phyloP scores from a whole-genome alignment of 2,797 vertebrate species.

The Delichon dasypus region DNA sequence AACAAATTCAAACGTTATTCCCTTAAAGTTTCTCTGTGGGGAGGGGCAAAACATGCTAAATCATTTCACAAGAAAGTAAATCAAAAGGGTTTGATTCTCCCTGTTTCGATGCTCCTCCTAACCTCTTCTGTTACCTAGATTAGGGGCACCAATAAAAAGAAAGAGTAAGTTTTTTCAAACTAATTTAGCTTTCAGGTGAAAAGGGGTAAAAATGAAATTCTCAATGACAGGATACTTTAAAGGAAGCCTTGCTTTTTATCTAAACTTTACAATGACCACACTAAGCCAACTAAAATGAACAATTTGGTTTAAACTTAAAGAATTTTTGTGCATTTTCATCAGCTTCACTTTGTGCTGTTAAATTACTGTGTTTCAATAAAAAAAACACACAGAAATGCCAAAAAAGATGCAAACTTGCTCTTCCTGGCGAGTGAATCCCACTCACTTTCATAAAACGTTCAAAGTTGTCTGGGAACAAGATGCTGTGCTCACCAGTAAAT shows the following conservation, averaged over 20 bases:
- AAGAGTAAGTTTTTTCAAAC: background rate
- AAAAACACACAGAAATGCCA: slow-evolving; percentile 60
- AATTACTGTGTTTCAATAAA: slow-evolving; percentile 54
- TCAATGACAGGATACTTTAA: slow-evolving; percentile 1
- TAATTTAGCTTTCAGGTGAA: background rate
- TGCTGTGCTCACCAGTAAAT: slow-evolving; percentile 59
- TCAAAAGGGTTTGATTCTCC: background rate
- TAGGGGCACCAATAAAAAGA: background rate
- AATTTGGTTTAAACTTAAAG: slow-evolving; percentile 48
- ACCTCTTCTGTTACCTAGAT: background rate
- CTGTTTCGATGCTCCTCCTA: background rate
- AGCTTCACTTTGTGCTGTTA: slow-evolving; percentile 49
- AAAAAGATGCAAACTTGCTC: slow-evolving; percentile 62
- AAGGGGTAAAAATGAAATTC: background rate
- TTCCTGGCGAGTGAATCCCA: slow-evolving; percentile 56
- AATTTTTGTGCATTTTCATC: slow-evolving; percentile 48
- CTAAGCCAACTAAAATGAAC: slow-evolving; percentile 53
- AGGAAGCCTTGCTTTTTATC: slow-evolving; percentile 33
- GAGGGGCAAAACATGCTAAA: background rate
- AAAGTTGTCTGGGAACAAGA: slow-evolving; percentile 53
- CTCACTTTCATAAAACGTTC: slow-evolving; percentile 27
- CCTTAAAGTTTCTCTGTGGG: slow-evolving; percentile 30
- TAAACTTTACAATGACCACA: background rate
- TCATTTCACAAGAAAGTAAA: slow-evolving; percentile 26
- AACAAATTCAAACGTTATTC: slow-evolving; percentile 30